Percentiles rank a stretch among this genome's conserved stretches.
phyloP scores from a whole-genome alignment of 2,797 vertebrate genomes.

The Xenentodon cancila region DNA sequence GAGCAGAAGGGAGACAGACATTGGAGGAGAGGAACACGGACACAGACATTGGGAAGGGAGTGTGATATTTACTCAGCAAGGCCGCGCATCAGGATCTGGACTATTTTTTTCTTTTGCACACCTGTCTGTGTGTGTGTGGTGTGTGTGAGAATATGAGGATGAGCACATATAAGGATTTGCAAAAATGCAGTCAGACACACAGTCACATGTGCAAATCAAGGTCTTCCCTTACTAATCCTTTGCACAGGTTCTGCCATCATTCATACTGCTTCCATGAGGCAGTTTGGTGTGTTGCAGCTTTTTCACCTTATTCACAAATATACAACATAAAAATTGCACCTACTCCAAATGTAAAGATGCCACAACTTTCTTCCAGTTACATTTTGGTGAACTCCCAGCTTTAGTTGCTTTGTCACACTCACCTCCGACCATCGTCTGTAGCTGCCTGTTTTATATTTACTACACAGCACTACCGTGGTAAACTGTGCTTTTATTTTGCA shows the following conservation, averaged over 20 bases:
- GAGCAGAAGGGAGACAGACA: constrained; percentile 34
- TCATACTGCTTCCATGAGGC: constrained; percentile 22
- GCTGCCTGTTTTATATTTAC: constrained; percentile 46
- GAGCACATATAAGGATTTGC: constrained; percentile 57
- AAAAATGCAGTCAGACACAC: constrained; percentile 47
- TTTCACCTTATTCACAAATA: constrained; percentile 19
- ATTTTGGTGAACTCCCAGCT: constrained; percentile 18
- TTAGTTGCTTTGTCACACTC: constrained; percentile 26
- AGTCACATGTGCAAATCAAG: constrained; percentile 20
- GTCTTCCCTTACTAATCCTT: constrained; percentile 40
- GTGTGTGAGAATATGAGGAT: constrained; percentile 52
- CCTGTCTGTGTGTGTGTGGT: constrained; percentile 49
- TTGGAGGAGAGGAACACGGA: constrained; percentile 14
- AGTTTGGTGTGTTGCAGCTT: constrained; percentile 28
- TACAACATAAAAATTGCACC: neutral
- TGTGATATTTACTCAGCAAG: constrained; percentile 58
- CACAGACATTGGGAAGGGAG: constrained; percentile 23
- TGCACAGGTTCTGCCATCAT: constrained; percentile 50
- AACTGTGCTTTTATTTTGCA: constrained; percentile 64
- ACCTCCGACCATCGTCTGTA: constrained; percentile 35
- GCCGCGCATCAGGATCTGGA: constrained; percentile 39
- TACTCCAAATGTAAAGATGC: too few species aligned
- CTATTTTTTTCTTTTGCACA: constrained; percentile 50
- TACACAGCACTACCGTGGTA: constrained; percentile 37
- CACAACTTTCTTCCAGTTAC: neutral